Evolutionary conservation across 2,797 vertebrate genomes (phyloP).

Genomic region (Diglossa cyanea): DNA sequence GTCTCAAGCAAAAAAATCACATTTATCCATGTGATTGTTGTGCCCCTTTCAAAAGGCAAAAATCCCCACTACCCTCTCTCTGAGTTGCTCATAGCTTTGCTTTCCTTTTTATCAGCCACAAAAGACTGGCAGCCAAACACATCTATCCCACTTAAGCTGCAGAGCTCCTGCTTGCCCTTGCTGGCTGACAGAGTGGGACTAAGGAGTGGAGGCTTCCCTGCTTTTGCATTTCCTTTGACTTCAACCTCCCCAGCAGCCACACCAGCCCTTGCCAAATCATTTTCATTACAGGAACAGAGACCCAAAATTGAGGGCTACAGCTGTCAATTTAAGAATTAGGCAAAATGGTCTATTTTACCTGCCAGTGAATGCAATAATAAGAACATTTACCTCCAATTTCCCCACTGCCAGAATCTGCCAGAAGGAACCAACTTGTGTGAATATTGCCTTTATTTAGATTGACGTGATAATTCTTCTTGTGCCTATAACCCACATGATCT

Average conservation of each 20-base stretch:
- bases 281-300: not conserved
- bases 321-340: not conserved
- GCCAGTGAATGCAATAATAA: not conserved
- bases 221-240: not conserved
- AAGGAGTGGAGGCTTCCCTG: accelerated
- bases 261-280: not conserved
- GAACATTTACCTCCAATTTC: not conserved
- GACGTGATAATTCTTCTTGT: not conserved
- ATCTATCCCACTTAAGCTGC: not conserved
- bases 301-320: not conserved
- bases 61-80: not conserved
- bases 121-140: not conserved
- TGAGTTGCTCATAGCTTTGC: not conserved
- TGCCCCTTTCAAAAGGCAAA: not conserved
- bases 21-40: not conserved
- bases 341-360: not conserved
- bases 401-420: not conserved
- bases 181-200: not conserved
- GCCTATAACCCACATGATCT: not conserved
- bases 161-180: not conserved
- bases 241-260: not conserved
- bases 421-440: not conserved
- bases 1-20: accelerated
- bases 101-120: not conserved
- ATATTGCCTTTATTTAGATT: not conserved